Percentiles rank a stretch among this genome's conserved stretches.
phyloP scores from a whole-genome alignment of 2,797 vertebrate genomes.

The Fistularia tabacaria region DNA sequence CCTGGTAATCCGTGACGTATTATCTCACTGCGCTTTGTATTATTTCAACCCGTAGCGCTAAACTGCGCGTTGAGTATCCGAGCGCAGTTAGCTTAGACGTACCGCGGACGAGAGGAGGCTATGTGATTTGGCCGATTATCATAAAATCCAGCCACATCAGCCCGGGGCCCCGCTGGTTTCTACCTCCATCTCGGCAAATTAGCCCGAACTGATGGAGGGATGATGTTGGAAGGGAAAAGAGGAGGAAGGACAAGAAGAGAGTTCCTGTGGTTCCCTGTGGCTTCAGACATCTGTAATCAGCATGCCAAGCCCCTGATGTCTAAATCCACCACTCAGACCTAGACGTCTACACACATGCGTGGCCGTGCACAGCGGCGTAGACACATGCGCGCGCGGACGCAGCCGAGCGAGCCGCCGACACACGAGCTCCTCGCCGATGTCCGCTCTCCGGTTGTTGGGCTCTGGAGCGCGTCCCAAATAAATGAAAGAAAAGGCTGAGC shows the following conservation, averaged over 20 bases:
- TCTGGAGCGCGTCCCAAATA: constrained; percentile 20
- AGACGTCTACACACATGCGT: constrained; percentile 34
- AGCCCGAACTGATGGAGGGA: constrained; percentile 48
- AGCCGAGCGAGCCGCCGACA: constrained; percentile 31
- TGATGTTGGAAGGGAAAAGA: constrained; percentile 38
- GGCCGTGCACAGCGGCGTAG: constrained; percentile 8
- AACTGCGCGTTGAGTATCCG: constrained; percentile 8
- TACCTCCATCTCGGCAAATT: constrained; percentile 52
- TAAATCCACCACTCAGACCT: constrained; percentile 62
- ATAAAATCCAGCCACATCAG: constrained; percentile 25
- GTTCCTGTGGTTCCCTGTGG: constrained; percentile 67
- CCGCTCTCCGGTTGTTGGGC: constrained; percentile 43
- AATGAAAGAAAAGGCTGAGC: constrained; percentile 30
- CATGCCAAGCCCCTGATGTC: constrained; percentile 72
- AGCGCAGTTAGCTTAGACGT: neutral
- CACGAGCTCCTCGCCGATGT: constrained; percentile 38
- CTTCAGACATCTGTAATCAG: constrained; percentile 68
- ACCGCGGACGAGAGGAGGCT: constrained; percentile 35
- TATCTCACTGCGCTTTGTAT: constrained; percentile 12
- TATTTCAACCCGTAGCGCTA: constrained; percentile 8
- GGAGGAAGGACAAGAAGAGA: constrained; percentile 36
- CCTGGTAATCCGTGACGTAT: no score
- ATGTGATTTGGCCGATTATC: constrained; percentile 36
- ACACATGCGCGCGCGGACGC: constrained; percentile 10
- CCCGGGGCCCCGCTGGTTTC: constrained; percentile 30